These are phyloP conservation scores for Macquaria australasica DNA, from an alignment of 2,113 vertebrate genomes.

Conservation along the genomic window DNA sequence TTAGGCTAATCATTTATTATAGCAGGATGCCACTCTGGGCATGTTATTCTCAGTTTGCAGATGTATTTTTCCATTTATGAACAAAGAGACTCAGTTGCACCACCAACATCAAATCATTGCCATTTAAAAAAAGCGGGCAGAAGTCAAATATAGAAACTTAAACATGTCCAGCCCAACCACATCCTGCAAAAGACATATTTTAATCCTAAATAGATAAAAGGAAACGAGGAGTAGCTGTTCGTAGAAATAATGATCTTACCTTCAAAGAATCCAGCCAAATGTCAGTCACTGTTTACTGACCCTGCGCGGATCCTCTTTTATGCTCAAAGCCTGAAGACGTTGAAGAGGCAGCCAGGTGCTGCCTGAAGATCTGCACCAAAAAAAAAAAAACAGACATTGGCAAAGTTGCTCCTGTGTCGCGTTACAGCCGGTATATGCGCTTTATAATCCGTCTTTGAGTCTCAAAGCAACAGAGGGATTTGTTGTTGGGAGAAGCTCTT, in stretches of 20 bases:
- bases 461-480: background rate
- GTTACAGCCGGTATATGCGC: background rate
- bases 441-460: slow-evolving; percentile 10
- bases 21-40: background rate
- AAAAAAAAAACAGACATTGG: background rate
- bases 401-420: slow-evolving; percentile 58
- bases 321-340: slow-evolving; percentile 32
- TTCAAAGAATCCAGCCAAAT: background rate
- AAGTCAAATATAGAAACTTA: slow-evolving; percentile 13
- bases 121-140: background rate
- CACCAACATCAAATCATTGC: background rate
- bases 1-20: background rate
- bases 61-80: background rate
- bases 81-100: background rate
- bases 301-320: slow-evolving; percentile 27
- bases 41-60: background rate
- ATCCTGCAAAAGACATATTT: background rate
- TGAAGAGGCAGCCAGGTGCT: slow-evolving; percentile 22
- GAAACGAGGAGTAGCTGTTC: background rate
- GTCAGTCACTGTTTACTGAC: slow-evolving; percentile 23
- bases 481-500: background rate
- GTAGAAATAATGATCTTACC: background rate
- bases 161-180: too few species aligned
- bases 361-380: slow-evolving; percentile 22
- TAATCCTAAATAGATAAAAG: background rate